Conservation (phyloP, 2,888 invertebrate genomes). For the Drosophila hamatofila region DNA sequence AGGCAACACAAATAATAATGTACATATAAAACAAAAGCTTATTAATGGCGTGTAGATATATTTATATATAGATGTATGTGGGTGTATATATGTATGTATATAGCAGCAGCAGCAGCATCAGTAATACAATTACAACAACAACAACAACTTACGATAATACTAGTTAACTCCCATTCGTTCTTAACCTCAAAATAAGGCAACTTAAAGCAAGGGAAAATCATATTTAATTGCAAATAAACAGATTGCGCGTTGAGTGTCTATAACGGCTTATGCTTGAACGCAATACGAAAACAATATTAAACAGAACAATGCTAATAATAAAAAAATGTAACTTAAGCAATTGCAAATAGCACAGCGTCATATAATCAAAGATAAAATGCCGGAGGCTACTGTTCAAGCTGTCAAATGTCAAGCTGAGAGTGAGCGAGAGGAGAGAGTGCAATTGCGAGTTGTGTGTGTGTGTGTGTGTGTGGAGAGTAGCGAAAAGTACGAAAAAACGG, state of each 20-base stretch:
- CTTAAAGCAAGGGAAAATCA: conserved; percentile 47
- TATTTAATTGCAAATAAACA: conserved; percentile 17
- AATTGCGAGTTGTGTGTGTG: conserved; percentile 8
- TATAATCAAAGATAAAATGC: conserved; percentile 44
- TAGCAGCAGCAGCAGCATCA: conserved; percentile 11
- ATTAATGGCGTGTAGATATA: conserved; percentile 30
- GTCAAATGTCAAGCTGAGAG: conserved; percentile 31
- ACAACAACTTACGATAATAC: conserved; percentile 60
- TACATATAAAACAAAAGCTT: conserved; percentile 47
- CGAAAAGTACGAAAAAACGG: conserved; percentile 13
- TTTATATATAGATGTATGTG: conserved; percentile 6
- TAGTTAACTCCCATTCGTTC: conserved; percentile 50
- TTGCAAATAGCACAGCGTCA: conserved; percentile 30
- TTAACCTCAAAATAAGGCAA: conserved; percentile 57
- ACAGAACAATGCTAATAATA: conserved; percentile 23
- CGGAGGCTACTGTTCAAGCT: conserved; percentile 29
- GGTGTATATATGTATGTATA: conserved; percentile 20
- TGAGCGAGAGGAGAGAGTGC: conserved; percentile 1
- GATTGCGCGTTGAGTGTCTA: neutral
- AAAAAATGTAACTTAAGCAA: conserved; percentile 21
- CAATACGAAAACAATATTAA: conserved; percentile 15
- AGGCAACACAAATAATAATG: conserved; percentile 47
- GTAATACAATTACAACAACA: neutral
- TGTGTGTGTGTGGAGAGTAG: conserved; percentile 6
- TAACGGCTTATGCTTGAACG: conserved; percentile 1